Evolutionary conservation across 2,113 vertebrate species (phyloP), one percentile per base, ranked within the genome.

Genomic region (Rhegmatorhina hoffmannsi): DNA sequence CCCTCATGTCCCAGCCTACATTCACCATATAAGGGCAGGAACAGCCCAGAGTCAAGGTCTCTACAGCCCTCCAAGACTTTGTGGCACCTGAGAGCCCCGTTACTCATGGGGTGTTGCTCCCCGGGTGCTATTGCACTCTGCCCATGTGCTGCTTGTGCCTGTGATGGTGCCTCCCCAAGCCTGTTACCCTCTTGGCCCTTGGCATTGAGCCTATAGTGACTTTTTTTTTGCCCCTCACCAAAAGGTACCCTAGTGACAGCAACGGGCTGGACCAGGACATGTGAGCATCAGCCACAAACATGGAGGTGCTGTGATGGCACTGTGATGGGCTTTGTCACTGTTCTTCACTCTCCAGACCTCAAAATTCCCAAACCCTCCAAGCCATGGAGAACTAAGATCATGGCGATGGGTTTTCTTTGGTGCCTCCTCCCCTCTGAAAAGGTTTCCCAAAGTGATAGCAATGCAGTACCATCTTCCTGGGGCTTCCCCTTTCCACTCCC

Each of bases 1-100:
- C 97, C 70, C n/a, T 92, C 26, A 26, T 75, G 84, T 89, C 60
- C 82, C 72, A 84, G 88, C 92, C 95, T 89, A 26, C 52, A 5
- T 63, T 97, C 79, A 70, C 97, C 97, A 97, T 97, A 97, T 97
- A 98, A 96, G 97, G 97, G 74, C 89, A 97, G 79, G 84, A 83
- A 94, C 92, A 76, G 60, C 94, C 92, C 33, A 6, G 68, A 95
- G 94, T 89, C 95, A 96, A 97, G 96, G 96, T 97, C 87, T 58
- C 43, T 58, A 10, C 3, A 2, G 93, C 47, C 73, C 84, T 92
- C 52, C 58, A n/a, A 88, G 72, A 82, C 84, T 88, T 24, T 13
- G 7, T 6, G 7, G 75, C 63, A 29, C 86, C 47, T 23, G 15
- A 18, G 68, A 88, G 31, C 85, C 52, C 87, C 59, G 17, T 91